These are phyloP conservation scores for Pandion haliaetus DNA, from an alignment of 2,113 vertebrate genomes.

Conservation along the genomic window DNA sequence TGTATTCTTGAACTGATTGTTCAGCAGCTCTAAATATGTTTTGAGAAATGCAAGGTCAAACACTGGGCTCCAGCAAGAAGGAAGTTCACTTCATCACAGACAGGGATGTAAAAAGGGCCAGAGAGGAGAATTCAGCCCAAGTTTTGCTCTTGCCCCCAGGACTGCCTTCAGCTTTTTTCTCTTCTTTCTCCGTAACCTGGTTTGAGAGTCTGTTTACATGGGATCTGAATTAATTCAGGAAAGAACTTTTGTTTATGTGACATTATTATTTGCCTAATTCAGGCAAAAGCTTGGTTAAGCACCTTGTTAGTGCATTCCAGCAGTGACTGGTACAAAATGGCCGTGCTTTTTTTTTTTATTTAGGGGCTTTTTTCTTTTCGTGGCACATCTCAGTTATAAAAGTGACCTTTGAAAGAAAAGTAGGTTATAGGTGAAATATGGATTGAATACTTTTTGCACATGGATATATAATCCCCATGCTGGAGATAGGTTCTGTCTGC, in stretches of 20 bases:
- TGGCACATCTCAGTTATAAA: not conserved
- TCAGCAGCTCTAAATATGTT: constrained; percentile 24
- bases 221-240: not conserved
- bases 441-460: not conserved
- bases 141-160: not conserved
- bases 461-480: not conserved
- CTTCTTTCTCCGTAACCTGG: not conserved
- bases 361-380: not conserved
- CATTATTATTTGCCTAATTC: not conserved
- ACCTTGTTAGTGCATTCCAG: not conserved
- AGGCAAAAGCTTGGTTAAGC: not conserved
- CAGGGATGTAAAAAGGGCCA: not conserved
- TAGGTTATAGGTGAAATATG: not conserved
- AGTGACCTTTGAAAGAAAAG: not conserved
- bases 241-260: not conserved
- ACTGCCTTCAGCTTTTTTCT: not conserved
- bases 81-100: not conserved
- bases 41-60: not conserved
- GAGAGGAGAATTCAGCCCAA: not conserved
- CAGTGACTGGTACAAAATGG: not conserved
- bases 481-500: not conserved
- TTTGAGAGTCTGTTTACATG: not conserved
- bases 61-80: not conserved
- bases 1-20: not conserved
- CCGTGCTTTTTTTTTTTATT: not conserved